Conservation (phyloP, 2,113 vertebrate species). For the Oceanites oceanicus region DNA sequence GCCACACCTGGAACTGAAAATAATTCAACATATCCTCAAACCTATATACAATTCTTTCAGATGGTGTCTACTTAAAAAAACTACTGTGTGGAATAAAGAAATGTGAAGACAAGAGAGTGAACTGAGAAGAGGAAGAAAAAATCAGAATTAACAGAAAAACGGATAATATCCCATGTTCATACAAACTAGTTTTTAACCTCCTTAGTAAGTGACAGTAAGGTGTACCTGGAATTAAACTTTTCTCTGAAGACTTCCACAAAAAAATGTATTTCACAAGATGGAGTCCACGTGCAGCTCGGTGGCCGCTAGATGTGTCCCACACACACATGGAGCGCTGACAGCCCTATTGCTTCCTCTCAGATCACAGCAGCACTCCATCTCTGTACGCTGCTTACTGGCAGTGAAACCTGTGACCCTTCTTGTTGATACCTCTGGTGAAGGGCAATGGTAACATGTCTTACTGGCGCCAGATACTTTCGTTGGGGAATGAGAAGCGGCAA, state of each 20-base stretch:
- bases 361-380: background rate
- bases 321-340: accelerated
- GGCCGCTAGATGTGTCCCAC: background rate
- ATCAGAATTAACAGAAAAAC: background rate
- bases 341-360: background rate
- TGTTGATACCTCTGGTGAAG: background rate
- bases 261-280: background rate
- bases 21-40: background rate
- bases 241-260: background rate
- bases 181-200: background rate
- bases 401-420: background rate
- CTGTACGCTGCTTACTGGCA: accelerated
- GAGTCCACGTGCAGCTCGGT: background rate
- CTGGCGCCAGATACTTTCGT: background rate
- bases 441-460: background rate
- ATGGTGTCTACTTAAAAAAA: background rate
- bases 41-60: background rate
- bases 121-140: background rate
- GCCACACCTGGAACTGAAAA: constrained; percentile 5
- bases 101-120: background rate
- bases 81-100: background rate
- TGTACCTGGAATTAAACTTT: background rate
- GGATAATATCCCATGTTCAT: background rate
- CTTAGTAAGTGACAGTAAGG: background rate
- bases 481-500: background rate